Conservation (phyloP, 2,888 invertebrate species). For the Callyntrura sp. region DNA sequence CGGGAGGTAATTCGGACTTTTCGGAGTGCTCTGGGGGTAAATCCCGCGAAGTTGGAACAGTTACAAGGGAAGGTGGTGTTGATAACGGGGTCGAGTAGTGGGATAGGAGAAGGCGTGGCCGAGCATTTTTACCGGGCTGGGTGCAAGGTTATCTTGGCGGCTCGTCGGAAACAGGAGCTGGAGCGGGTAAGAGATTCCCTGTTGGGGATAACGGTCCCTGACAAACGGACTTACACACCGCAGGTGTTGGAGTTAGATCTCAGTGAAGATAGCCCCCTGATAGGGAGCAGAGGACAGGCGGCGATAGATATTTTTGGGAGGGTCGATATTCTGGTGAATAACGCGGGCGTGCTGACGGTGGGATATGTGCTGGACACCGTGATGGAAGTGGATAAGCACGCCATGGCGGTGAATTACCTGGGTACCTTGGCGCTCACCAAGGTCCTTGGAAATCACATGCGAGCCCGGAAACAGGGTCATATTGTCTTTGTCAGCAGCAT, state of each 20-base stretch:
- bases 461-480: constrained; percentile 90
- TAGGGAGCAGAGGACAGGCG: constrained; percentile 89
- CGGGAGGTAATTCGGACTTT: background rate
- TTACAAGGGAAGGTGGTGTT: constrained; percentile 90
- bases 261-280: constrained; percentile 88
- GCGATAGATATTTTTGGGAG: constrained; percentile 90
- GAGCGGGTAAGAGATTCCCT: constrained; percentile 92
- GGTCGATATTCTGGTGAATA: constrained; percentile 96
- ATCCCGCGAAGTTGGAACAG: background rate
- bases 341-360: constrained; percentile 94
- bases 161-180: constrained; percentile 92
- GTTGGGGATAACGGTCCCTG: constrained; percentile 86
- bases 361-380: constrained; percentile 91
- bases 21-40: background rate
- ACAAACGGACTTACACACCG: constrained; percentile 86
- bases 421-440: constrained; percentile 96
- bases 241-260: constrained; percentile 92
- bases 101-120: constrained; percentile 96
- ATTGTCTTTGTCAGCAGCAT: constrained; percentile 96
- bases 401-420: constrained; percentile 98
- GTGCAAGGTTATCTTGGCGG: constrained; percentile 93
- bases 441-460: constrained; percentile 94
- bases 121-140: constrained; percentile 94
- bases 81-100: constrained; percentile 98
- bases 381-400: constrained; percentile 92